Evolutionary conservation across 2,888 invertebrate species (phyloP), one percentile per base, ranked within the genome.

Genomic region (Lottia scabra): DNA sequence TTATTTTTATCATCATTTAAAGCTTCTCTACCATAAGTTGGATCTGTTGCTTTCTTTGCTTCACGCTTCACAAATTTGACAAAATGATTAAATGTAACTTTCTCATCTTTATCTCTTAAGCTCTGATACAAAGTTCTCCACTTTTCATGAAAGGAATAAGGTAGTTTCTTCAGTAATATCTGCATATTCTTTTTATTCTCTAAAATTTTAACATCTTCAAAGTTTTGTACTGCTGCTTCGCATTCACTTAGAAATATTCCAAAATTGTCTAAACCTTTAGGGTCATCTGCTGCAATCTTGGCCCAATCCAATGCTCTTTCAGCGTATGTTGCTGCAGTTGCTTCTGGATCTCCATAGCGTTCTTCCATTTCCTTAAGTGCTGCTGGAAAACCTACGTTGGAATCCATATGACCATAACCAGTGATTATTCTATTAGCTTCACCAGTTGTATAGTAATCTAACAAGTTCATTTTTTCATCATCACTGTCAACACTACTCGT

Each of bases 331-430:
- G 43, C 2, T 10, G 70, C 65, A 12, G 65, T 26, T 8, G 44
- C 12, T n/a, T 70, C 46, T 16, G 16, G 16, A n/a, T 70, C 65
- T 16, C 70, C 70, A 27, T 70, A 70, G 3, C 70, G 13, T 45
- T 45, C 30, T 45, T 70, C 48, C 12, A 70, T n/a, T 38, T 70
- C 70, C 1, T 44, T 16, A n/a, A 64, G 8, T 44, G 70, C 70
- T 19, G 56, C 56, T 38, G 27, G 27, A 38, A 64, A 64, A 0
- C 64, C 30, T 6, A 26, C 8, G 8, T 15, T 19, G 6, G 23
- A n/a, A 26, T 64, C 64, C 16, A 64, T 16, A 38, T 64, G 64
- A 27, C 30, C 27, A n/a, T 16, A 64, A 64, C 64, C 30, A 16
- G 16, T 27, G 10, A 38, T 26, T 15, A 64, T 64, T 64, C 38